A percentile compares a stretch with the other conserved stretches of the same genome.
Evolutionary conservation across 2,797 vertebrate genomes (phyloP).

Genomic region (Halcyon leucocephala): DNA sequence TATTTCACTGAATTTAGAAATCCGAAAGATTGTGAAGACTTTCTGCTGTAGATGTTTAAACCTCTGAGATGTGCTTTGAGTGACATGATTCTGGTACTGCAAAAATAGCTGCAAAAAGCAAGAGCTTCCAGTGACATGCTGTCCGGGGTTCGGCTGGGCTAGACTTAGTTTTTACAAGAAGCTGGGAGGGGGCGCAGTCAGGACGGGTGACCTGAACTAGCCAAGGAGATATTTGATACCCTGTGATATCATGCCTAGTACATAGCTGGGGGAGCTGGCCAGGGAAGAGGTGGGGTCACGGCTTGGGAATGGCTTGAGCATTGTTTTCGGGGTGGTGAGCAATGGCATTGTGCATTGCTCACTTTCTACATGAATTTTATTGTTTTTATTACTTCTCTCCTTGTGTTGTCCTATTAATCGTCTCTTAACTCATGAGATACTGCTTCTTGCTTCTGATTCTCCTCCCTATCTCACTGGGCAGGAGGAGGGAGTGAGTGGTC

Average conservation of each 20-base stretch:
- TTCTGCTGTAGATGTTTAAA: neutral
- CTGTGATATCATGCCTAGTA: too few relatives aligned
- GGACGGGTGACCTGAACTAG: too few relatives aligned
- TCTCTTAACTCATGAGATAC: neutral
- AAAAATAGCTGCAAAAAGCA: neutral
- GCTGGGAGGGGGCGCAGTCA: neutral
- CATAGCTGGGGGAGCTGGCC: neutral
- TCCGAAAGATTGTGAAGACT: neutral
- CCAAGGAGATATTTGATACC: neutral
- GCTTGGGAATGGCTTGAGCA: neutral
- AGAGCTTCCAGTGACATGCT: neutral
- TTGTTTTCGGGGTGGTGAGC: too few relatives aligned
- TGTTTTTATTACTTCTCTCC: neutral
- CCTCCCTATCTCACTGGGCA: neutral
- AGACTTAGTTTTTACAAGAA: neutral
- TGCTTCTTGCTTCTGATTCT: neutral
- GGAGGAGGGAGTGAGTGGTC: neutral
- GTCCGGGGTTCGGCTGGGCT: neutral
- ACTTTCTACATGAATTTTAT: neutral
- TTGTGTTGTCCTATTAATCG: neutral
- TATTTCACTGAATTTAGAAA: conserved; percentile 21
- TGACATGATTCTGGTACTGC: neutral
- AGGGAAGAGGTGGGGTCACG: neutral
- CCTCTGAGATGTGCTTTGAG: neutral
- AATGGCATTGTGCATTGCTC: neutral